Evolutionary conservation across 2,888 invertebrate genomes (phyloP), one percentile per base, ranked within the genome.

Genomic region (Smittia sp.): DNA sequence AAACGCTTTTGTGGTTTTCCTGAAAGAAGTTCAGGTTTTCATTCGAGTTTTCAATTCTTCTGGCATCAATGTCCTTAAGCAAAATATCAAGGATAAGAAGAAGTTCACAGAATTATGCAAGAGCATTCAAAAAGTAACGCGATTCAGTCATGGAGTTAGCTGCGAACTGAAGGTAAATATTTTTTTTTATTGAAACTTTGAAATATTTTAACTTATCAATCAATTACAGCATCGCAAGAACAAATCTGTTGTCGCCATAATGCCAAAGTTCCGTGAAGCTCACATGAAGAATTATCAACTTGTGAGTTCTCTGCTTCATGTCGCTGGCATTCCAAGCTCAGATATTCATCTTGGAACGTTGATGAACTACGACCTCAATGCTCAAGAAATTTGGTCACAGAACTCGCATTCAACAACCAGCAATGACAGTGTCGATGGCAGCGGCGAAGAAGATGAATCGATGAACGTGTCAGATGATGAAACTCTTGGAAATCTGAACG

Each of bases 151-250:
- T 39, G 38, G 58, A 1, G 20, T 39, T 0, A 54, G 32, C 22
- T 72, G 72, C 38, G 72, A 72, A 18, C 15, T 72, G 20, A 72
- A 58, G 58, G 58, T 58, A 58, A 32, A 46, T 11, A 15, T 11
- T 6, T 11, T 46, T 13, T 6, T 46, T 46, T 46, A 13, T 46
- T n/a, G 13, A n/a, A 2, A 46, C 15, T 46, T 32, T 32, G 32
- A 9, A 32, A 32, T 32, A 32, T 32, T 9, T 46, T 46, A 46
- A 46, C 15, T 46, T 46, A n/a, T 46, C 32, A 32, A 32, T 32
- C 32, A 46, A 46, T 46, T 46, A 20, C 22, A 72, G 24, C 72
- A 72, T 25, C 62, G 58, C 20, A 72, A 72, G 38, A 72, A 72
- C 32, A 38, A 62, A 54, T 32, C 54, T n/a, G 22, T 72, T 6